These are phyloP conservation scores for Phymorhynchus buccinoides DNA, from an alignment of 1,140 invertebrate genomes.

Conservation along the genomic window DNA sequence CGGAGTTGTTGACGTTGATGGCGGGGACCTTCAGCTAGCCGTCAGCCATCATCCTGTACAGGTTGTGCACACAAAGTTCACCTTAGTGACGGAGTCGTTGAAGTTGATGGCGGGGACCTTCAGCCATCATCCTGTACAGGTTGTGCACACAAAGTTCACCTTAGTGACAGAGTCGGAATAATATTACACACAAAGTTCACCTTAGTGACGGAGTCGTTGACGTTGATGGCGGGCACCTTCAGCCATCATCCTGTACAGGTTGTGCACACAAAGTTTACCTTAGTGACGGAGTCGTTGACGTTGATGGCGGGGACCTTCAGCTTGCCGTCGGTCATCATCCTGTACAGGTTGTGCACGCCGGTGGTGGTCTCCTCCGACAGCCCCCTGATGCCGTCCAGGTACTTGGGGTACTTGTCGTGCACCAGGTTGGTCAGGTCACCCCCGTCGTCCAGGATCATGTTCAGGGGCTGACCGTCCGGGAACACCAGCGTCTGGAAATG, in stretches of 20 bases:
- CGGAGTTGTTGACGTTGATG: slow-evolving; percentile 98
- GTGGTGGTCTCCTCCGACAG: slow-evolving; percentile 99
- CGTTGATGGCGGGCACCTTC: slow-evolving; percentile 97
- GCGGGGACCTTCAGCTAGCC: slow-evolving; percentile 92
- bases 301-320: slow-evolving; percentile 97
- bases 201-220: slow-evolving; percentile 99
- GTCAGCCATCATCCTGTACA: slow-evolving; percentile 95
- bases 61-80: slow-evolving; percentile 98
- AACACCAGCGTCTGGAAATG: slow-evolving; percentile 76
- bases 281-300: slow-evolving; percentile 98
- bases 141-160: too few species aligned
- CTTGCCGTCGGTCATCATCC: slow-evolving; percentile 90
- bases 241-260: slow-evolving; percentile 96
- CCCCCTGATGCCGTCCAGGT: slow-evolving; percentile 87
- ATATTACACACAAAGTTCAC: too few species aligned
- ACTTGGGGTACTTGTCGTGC: slow-evolving; percentile 93
- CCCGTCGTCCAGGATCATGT: slow-evolving; percentile 99
- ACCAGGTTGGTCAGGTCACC: slow-evolving; percentile 98
- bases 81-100: too few species aligned
- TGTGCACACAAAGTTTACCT: slow-evolving; percentile 88
- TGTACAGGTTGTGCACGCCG: slow-evolving; percentile 97
- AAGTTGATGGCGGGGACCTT: too few species aligned
- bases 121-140: too few species aligned
- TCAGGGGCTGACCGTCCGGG: slow-evolving; percentile 85
- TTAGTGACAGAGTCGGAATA: too few species aligned